phyloP scores from a whole-genome alignment of 1,140 invertebrate genomes.

The Centruroides vittatus region DNA sequence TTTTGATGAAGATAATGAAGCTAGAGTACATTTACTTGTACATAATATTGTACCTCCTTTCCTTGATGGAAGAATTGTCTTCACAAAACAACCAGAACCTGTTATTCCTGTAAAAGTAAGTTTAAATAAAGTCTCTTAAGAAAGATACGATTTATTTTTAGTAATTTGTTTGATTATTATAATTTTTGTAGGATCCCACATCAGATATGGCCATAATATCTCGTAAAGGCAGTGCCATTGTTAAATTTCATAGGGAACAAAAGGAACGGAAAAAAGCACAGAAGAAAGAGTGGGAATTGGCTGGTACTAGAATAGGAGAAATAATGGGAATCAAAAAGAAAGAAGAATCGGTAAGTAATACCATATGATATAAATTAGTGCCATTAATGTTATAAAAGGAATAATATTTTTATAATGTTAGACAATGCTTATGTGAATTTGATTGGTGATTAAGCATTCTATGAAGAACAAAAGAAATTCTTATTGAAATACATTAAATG shows the following conservation, averaged over 20 bases:
- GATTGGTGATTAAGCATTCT: too few relatives aligned
- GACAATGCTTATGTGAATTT: too few relatives aligned
- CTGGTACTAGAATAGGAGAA: constrained; percentile 90
- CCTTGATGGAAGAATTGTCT: constrained; percentile 94
- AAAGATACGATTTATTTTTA: constrained; percentile 16
- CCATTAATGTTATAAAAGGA: too few relatives aligned
- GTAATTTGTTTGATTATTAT: background rate
- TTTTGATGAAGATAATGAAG: constrained; percentile 80
- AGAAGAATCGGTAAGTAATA: constrained; percentile 41
- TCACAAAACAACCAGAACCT: constrained; percentile 97
- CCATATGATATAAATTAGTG: too few relatives aligned
- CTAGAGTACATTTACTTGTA: constrained; percentile 86
- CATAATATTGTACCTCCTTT: constrained; percentile 99
- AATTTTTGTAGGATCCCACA: constrained; percentile 63
- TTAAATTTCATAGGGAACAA: constrained; percentile 81
- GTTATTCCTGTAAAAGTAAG: constrained; percentile 65
- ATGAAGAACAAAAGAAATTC: too few relatives aligned
- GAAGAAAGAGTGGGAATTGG: constrained; percentile 98
- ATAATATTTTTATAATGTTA: too few relatives aligned
- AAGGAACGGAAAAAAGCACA: constrained; percentile 91
- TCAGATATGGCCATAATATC: constrained; percentile 95
- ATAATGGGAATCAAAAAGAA: constrained; percentile 87
- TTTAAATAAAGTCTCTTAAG: background rate
- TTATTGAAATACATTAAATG: too few relatives aligned
- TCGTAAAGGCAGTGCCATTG: constrained; percentile 79